phyloP scores from a whole-genome alignment of 2,113 vertebrate species.

The Leucopternis melanops region DNA sequence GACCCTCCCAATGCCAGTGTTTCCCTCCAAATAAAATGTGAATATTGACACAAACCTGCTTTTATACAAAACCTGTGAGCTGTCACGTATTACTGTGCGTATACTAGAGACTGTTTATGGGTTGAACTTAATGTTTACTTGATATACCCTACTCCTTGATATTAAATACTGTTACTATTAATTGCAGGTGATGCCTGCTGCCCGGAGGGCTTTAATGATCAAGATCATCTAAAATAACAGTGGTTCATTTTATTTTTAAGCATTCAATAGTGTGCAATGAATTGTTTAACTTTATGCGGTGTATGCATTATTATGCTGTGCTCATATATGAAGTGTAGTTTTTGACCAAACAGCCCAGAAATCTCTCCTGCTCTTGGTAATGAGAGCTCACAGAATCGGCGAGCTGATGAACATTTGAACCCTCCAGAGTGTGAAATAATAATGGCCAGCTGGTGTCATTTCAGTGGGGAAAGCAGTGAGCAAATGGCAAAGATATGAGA shows the following conservation, averaged over 20 bases:
- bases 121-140: not conserved
- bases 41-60: not conserved
- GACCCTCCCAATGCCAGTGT: not conserved
- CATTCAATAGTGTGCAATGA: not conserved
- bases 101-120: not conserved
- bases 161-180: not conserved
- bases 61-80: not conserved
- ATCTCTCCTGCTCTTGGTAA: not conserved
- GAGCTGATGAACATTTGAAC: conserved; percentile 19
- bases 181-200: conserved; percentile 2
- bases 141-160: not conserved
- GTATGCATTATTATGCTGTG: not conserved
- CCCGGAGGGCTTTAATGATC: not conserved
- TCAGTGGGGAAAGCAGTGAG: not conserved
- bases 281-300: not conserved
- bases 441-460: conserved; percentile 28
- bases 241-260: not conserved
- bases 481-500: not conserved
- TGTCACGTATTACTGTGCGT: not conserved
- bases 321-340: not conserved
- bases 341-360: conserved; percentile 19
- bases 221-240: not conserved
- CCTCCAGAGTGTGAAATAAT: conserved; percentile 21
- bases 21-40: not conserved
- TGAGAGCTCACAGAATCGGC: not conserved